A percentile compares a stretch with the other conserved stretches of the same genome.
phyloP scores from a whole-genome alignment of 2,113 vertebrate genomes.

The Leptobrachium leishanense region DNA sequence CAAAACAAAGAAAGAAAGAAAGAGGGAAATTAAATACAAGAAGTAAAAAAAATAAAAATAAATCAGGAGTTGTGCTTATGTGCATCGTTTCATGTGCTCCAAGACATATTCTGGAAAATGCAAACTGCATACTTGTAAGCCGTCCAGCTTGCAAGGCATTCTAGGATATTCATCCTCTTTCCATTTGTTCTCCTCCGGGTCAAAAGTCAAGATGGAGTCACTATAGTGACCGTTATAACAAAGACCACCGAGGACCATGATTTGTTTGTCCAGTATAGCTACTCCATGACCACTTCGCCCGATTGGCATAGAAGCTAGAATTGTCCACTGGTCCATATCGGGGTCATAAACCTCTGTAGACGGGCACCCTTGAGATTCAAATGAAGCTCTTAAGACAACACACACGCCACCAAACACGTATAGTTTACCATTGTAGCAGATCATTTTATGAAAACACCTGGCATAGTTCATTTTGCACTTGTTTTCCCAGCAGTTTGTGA shows the following conservation, averaged over 20 bases:
- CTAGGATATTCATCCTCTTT: conserved; percentile 98
- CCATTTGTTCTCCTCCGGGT: conserved; percentile 98
- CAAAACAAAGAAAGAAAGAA: conserved; percentile 21
- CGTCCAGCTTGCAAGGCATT: conserved; percentile 98
- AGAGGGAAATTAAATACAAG: background rate
- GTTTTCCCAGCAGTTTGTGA: conserved; percentile 97
- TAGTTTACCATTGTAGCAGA: conserved; percentile 95
- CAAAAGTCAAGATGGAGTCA: conserved; percentile 97
- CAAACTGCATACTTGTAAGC: conserved; percentile 96
- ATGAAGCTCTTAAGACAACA: conserved; percentile 94
- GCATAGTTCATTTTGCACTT: conserved; percentile 99
- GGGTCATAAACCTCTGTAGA: conserved; percentile 97
- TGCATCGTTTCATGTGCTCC: conserved; percentile 94
- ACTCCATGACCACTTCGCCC: conserved; percentile 96
- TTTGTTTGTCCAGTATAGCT: conserved; percentile 93
- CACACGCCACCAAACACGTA: conserved; percentile 98
- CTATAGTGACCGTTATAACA: conserved; percentile 99
- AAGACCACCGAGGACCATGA: conserved; percentile 97
- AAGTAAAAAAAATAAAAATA: background rate
- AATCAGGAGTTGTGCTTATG: conserved; percentile 61
- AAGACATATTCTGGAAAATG: conserved; percentile 96
- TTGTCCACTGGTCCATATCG: conserved; percentile 95
- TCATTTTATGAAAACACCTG: conserved; percentile 99
- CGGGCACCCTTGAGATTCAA: conserved; percentile 97
- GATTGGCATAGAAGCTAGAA: conserved; percentile 98